Evolutionary conservation across 2,113 vertebrate genomes (phyloP).

Genomic region (Syngnathus typhle): DNA sequence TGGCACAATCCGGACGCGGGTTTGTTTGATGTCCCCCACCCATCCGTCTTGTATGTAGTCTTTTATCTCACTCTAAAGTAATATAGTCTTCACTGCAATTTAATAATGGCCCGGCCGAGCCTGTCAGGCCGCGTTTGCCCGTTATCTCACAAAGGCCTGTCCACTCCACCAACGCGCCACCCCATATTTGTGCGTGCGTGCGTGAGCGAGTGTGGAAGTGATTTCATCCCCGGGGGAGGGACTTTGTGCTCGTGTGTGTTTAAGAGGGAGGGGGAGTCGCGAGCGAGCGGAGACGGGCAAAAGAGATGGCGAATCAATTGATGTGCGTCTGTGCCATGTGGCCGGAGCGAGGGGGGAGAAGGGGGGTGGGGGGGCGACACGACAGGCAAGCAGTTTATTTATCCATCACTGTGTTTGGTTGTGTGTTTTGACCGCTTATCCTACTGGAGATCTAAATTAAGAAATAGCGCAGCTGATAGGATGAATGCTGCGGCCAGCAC

Average conservation of each 20-base stretch:
- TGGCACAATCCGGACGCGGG: conserved; percentile 90
- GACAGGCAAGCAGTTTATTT: conserved; percentile 51
- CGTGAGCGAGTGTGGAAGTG: conserved; percentile 30
- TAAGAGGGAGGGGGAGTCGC: conserved; percentile 43
- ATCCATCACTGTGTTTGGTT: conserved; percentile 62
- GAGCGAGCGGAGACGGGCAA: conserved; percentile 26
- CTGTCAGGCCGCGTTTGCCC: conserved; percentile 93
- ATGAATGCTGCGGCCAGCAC: conserved; percentile 44
- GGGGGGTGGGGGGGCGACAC: conserved; percentile 16
- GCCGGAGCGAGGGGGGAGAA: conserved; percentile 41
- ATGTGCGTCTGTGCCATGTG: conserved; percentile 65
- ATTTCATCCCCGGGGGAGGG: conserved; percentile 36
- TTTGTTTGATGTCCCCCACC: conserved; percentile 97
- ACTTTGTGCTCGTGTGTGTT: conserved; percentile 29
- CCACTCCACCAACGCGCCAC: conserved; percentile 68
- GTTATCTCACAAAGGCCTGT: conserved; percentile 85
- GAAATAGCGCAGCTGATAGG: conserved; percentile 61
- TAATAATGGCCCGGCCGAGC: conserved; percentile 92
- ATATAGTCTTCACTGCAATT: conserved; percentile 94
- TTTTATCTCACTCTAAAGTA: conserved; percentile 99
- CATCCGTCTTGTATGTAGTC: conserved; percentile 92
- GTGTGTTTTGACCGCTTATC: conserved; percentile 69
- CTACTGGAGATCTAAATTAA: conserved; percentile 73
- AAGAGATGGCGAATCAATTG: conserved; percentile 62
- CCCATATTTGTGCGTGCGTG: conserved; percentile 51